phyloP scores from a whole-genome alignment of 2,113 vertebrate species.

The Corynorhinus townsendii region DNA sequence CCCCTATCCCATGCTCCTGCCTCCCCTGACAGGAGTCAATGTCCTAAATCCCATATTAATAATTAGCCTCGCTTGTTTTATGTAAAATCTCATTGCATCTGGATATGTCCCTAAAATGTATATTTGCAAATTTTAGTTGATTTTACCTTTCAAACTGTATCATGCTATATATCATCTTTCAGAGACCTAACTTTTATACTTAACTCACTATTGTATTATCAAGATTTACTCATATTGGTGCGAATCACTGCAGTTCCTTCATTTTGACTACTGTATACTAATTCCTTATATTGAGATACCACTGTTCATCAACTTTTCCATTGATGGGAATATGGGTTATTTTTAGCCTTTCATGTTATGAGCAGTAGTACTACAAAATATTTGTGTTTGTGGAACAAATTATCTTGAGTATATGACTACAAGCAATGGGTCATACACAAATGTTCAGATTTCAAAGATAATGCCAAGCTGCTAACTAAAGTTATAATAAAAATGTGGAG shows the following conservation, averaged over 20 bases:
- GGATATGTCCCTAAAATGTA: background rate
- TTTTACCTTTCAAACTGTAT: background rate
- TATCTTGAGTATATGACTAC: background rate
- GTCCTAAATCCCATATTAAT: background rate
- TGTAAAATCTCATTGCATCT: background rate
- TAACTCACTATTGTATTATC: background rate
- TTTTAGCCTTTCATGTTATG: background rate
- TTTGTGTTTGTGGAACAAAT: background rate
- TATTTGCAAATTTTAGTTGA: background rate
- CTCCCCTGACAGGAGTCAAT: background rate
- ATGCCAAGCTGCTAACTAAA: background rate
- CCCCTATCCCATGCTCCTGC: rapidly evolving
- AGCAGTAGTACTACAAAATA: background rate
- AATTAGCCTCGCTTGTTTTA: background rate
- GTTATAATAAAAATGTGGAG: background rate
- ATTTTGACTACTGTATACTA: background rate
- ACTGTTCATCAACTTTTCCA: background rate
- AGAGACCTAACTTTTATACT: background rate
- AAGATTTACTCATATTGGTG: background rate
- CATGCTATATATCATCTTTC: background rate
- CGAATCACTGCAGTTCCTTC: background rate
- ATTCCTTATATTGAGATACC: background rate
- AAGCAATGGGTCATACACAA: background rate
- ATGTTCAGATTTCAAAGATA: background rate
- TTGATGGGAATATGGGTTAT: background rate